These are phyloP conservation scores for Danio kyathit DNA, from an alignment of 2,797 vertebrate species.

Conservation along the genomic window DNA sequence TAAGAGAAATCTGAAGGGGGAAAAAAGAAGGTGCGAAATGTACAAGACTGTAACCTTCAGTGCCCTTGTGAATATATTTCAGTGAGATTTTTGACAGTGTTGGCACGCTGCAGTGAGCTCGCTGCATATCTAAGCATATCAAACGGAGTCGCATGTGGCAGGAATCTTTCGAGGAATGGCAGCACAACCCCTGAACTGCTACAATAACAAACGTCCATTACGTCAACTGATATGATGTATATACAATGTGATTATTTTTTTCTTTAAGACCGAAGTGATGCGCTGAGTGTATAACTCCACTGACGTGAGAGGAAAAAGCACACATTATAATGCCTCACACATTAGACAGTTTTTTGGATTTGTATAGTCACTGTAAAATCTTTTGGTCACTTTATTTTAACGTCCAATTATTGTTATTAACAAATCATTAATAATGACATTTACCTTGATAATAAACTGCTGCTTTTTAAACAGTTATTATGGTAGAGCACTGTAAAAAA, in stretches of 20 bases:
- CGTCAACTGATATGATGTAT: slow-evolving; percentile 54
- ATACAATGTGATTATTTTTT: slow-evolving; percentile 12
- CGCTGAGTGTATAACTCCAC: slow-evolving; percentile 27
- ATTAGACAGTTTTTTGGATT: slow-evolving; percentile 8
- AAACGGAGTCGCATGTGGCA: slow-evolving; percentile 38
- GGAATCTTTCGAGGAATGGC: slow-evolving; percentile 44
- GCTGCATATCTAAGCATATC: slow-evolving; percentile 49
- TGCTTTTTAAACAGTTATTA: too few relatives aligned
- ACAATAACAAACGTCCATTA: slow-evolving; percentile 58
- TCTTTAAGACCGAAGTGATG: slow-evolving; percentile 10
- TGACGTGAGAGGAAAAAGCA: slow-evolving; percentile 51
- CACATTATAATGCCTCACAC: slow-evolving; percentile 36
- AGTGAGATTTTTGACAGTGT: slow-evolving; percentile 50
- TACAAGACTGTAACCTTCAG: slow-evolving; percentile 54
- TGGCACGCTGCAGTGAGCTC: slow-evolving; percentile 36
- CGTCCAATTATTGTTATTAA: too few relatives aligned
- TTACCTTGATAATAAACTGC: too few relatives aligned
- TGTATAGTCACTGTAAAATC: not conserved
- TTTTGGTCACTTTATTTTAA: not conserved
- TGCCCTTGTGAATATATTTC: slow-evolving; percentile 50
- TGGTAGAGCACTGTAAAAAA: too few relatives aligned
- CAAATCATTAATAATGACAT: too few relatives aligned
- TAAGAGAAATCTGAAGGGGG: slow-evolving; percentile 21
- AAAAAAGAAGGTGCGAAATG: slow-evolving; percentile 56
- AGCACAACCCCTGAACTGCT: slow-evolving; percentile 25